phyloP scores from a whole-genome alignment of 2,113 vertebrate genomes.

The Meles meles region DNA sequence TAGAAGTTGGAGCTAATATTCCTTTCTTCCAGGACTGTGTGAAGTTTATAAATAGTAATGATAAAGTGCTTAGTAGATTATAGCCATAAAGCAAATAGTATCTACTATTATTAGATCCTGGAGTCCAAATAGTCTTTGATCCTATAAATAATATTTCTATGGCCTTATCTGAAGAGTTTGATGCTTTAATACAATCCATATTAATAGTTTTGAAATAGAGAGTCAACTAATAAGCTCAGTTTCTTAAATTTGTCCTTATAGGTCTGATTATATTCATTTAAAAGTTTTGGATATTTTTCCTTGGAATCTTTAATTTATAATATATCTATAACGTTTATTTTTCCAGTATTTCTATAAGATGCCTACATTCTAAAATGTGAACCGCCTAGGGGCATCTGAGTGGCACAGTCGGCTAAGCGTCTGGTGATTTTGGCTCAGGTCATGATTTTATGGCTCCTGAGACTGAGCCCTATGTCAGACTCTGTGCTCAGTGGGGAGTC shows the following conservation, averaged over 20 bases:
- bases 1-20: background rate
- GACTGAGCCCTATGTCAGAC: background rate
- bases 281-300: background rate
- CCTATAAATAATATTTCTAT: background rate
- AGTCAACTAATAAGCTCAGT: background rate
- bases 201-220: background rate
- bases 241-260: slow-evolving; percentile 11
- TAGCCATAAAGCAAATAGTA: background rate
- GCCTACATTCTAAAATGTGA: background rate
- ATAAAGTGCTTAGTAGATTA: background rate
- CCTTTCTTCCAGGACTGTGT: background rate
- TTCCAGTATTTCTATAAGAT: background rate
- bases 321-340: background rate
- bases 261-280: background rate
- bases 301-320: background rate
- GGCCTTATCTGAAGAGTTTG: background rate
- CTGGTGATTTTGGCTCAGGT: background rate
- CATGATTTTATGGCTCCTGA: background rate
- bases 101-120: background rate
- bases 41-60: slow-evolving; percentile 24
- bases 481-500: background rate
- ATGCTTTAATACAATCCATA: background rate
- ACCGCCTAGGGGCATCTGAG: background rate
- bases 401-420: background rate
- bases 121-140: slow-evolving; percentile 2